Base-by-base conservation (phyloP, 2,113 vertebrate species). In the Pycnonotus jocosus region DNA sequence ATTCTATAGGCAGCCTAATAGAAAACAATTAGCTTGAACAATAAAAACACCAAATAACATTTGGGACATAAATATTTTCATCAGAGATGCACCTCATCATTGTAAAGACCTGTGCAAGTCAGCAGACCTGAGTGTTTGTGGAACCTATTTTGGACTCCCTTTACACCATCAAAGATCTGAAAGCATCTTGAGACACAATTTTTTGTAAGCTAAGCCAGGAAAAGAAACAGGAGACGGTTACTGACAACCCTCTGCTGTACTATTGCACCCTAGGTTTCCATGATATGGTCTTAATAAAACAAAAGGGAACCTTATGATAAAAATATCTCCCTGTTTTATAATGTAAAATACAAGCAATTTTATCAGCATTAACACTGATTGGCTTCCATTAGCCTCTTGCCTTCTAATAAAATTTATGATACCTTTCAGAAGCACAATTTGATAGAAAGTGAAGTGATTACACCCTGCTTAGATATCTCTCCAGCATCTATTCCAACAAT, bases 371-470 rank as follows among this genome's bases (percentile, higher is more conserved):
- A 98, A 97, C 83, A 65, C 96, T 98, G 98, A 98, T 98, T 98
- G 98, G 96, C 95, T 98, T 98, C 97, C 97, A 98, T 98, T 98
- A 98, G 98, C 98, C 97, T 98, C 97, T 98, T 98, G 97, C 97
- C 96, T 98, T 98, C 97, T 98, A 98, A 98, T 98, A 98, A 98
- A 98, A 98, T 98, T 98, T 98, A 98, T 98, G 97, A 98, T 98
- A 98, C 97, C 97, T 98, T 98, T 98, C 98, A 98, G 97, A 97
- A 98, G 97, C 96, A 97, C 98, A 98, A 98, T 98, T 98, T 98
- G 98, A 98, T 98, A 98, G 98, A 98, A 98, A 98, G 97, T 97
- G 97, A 98, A 98, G 97, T 98, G 98, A 98, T 98, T 98, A 98
- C 98, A 97, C 97, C 98, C 98, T 96, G 97, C 98, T 98, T 98